phyloP scores from a whole-genome alignment of 2,113 vertebrate genomes.

The Seriola rivoliana region DNA sequence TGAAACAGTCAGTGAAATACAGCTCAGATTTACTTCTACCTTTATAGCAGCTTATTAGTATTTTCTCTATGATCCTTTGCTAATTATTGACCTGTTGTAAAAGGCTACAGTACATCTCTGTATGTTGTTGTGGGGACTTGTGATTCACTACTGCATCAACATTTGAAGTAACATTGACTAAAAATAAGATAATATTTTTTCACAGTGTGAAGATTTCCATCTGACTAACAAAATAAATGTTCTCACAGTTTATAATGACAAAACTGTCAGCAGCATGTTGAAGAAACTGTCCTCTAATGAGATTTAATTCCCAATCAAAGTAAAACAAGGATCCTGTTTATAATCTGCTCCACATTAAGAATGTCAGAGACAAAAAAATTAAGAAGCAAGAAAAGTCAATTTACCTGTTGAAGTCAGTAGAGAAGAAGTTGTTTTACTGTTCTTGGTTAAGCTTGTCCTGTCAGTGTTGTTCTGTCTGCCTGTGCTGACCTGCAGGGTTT shows the following conservation, averaged over 20 bases:
- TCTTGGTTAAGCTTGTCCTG: conserved; percentile 5
- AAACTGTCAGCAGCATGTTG: neutral
- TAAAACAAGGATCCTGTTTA: neutral
- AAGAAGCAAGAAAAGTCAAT: neutral
- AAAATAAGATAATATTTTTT: too few relatives aligned
- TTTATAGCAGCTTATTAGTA: neutral
- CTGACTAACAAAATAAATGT: too few relatives aligned
- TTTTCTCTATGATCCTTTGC: neutral
- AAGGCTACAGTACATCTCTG: too few relatives aligned
- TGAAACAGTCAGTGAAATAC: neutral
- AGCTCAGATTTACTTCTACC: neutral
- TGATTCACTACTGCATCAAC: too few relatives aligned
- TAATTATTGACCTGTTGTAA: neutral
- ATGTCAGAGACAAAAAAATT: neutral
- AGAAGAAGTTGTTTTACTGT: neutral
- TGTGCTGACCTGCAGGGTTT: conserved; percentile 14
- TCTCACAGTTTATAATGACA: too few relatives aligned
- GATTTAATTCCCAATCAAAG: too few relatives aligned
- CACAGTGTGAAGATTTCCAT: too few relatives aligned
- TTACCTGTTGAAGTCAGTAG: conserved; percentile 55
- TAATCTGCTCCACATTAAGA: neutral
- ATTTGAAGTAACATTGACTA: too few relatives aligned
- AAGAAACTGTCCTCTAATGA: neutral
- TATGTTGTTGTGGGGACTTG: too few relatives aligned
- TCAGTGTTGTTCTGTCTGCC: conserved; percentile 33